Evolutionary conservation across 2,797 vertebrate species (phyloP).

Genomic region (Carapus acus): DNA sequence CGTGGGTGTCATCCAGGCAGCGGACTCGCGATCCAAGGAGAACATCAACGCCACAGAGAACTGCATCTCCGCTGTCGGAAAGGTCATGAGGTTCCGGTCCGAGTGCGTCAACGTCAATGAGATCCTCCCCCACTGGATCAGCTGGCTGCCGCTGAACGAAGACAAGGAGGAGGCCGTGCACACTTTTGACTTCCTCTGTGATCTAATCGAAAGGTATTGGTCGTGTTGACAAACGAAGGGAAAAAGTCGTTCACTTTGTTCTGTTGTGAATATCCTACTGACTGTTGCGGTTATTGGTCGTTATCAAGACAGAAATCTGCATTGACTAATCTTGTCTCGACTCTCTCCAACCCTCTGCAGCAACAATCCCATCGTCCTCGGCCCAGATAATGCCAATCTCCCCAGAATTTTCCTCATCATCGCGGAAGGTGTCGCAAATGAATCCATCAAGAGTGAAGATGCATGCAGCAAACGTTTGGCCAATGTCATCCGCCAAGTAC

Average conservation of each 20-base stretch:
- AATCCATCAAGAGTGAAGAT: slow-evolving; percentile 91
- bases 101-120: slow-evolving; percentile 91
- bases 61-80: slow-evolving; percentile 97
- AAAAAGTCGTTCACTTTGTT: no score
- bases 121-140: slow-evolving; percentile 93
- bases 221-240: no score
- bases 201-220: slow-evolving; percentile 91
- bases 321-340: no score
- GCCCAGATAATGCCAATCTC: slow-evolving; percentile 92
- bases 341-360: slow-evolving; percentile 62
- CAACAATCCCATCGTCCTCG: slow-evolving; percentile 94
- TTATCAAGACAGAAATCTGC: no score
- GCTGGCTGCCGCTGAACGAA: slow-evolving; percentile 97
- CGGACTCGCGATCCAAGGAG: slow-evolving; percentile 91
- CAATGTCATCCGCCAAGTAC: slow-evolving; percentile 95
- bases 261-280: no score
- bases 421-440: slow-evolving; percentile 90
- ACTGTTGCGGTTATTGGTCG: no score
- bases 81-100: slow-evolving; percentile 91
- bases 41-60: slow-evolving; percentile 99
- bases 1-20: slow-evolving; percentile 89
- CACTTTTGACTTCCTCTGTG: slow-evolving; percentile 93
- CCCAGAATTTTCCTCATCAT: slow-evolving; percentile 96
- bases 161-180: slow-evolving; percentile 98
- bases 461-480: slow-evolving; percentile 91